Conservation (phyloP, 2,797 vertebrate genomes). For the Scomberomorus guttatus region DNA sequence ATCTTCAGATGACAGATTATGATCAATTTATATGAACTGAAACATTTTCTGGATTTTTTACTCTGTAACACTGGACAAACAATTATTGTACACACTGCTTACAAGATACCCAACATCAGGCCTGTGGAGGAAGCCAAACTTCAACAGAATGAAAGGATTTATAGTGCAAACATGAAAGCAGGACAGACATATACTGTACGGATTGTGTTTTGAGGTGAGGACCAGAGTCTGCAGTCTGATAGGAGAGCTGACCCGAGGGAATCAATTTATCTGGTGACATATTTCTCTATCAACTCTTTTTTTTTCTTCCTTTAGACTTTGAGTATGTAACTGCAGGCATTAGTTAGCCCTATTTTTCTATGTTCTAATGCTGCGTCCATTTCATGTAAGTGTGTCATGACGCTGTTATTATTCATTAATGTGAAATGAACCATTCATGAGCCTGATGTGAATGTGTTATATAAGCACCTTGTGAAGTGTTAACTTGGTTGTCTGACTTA, state of each 20-base stretch:
- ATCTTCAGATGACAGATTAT: neutral
- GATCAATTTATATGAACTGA: neutral
- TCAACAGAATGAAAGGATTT: slow-evolving; percentile 2
- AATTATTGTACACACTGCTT: neutral
- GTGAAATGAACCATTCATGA: slow-evolving; percentile 75
- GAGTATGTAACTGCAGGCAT: slow-evolving; percentile 34
- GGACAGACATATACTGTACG: neutral
- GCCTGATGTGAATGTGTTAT: slow-evolving; percentile 76
- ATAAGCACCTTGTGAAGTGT: slow-evolving; percentile 79
- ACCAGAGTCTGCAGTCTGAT: slow-evolving; percentile 21
- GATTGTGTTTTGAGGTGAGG: neutral
- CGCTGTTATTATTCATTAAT: slow-evolving; percentile 64
- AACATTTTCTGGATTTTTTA: neutral
- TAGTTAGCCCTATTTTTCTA: slow-evolving; percentile 31
- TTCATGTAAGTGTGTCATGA: slow-evolving; percentile 53
- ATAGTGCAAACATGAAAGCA: slow-evolving; percentile 2
- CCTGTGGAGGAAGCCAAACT: neutral
- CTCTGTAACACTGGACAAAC: neutral
- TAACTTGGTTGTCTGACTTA: slow-evolving; percentile 84
- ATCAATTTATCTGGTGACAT: slow-evolving; percentile 25
- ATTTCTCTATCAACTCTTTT: neutral
- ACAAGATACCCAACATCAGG: neutral
- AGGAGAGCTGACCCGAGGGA: slow-evolving; percentile 24
- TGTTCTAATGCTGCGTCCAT: slow-evolving; percentile 45
- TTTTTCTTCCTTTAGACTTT: slow-evolving; percentile 23